Evolutionary conservation across 2,797 vertebrate genomes (phyloP).

Genomic region (Molossus alvarezi): DNA sequence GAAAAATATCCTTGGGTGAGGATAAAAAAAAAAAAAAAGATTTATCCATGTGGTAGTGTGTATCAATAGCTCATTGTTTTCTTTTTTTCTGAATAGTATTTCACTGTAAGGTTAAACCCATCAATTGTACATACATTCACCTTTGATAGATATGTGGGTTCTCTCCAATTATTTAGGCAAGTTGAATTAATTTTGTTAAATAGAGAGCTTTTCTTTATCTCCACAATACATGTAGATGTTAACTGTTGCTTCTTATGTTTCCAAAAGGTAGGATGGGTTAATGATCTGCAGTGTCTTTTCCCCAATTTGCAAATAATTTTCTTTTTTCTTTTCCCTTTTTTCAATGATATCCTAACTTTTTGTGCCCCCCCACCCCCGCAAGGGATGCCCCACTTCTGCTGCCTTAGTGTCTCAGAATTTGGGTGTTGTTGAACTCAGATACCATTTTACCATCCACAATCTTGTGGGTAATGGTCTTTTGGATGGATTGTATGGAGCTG

Average conservation of each 20-base stretch:
- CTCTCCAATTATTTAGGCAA: background rate
- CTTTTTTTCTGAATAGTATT: background rate
- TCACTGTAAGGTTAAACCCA: background rate
- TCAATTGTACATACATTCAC: background rate
- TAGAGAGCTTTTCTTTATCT: background rate
- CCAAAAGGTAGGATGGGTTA: background rate
- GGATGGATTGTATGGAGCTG: no score
- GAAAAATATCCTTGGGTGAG: no score
- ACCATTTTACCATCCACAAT: background rate
- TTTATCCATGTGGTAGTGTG: background rate
- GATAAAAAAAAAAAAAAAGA: background rate
- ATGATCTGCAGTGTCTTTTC: background rate
- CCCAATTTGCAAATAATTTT: background rate
- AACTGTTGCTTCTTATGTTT: background rate
- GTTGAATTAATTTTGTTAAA: background rate
- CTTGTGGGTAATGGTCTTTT: background rate
- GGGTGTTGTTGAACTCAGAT: background rate
- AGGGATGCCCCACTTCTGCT: background rate
- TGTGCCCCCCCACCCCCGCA: background rate
- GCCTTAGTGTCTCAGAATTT: background rate
- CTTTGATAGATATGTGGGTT: background rate
- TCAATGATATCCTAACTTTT: background rate
- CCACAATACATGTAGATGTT: background rate
- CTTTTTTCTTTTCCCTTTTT: background rate
- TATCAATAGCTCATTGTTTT: background rate